phyloP scores from a whole-genome alignment of 2,113 vertebrate genomes.

The Menura novaehollandiae region DNA sequence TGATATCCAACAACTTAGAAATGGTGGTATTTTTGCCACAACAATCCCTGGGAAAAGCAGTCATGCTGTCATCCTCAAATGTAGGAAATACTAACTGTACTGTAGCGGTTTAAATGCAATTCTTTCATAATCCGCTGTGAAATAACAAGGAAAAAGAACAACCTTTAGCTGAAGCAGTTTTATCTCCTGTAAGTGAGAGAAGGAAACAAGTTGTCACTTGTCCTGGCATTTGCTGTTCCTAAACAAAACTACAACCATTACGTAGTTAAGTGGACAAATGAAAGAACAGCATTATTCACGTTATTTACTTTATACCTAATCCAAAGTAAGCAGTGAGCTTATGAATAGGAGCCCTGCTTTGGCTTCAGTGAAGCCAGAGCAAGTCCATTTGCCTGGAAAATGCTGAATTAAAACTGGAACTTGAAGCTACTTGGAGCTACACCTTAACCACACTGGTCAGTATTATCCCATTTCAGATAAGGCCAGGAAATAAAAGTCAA shows the following conservation, averaged over 20 bases:
- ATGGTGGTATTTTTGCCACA: not conserved
- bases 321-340: not conserved
- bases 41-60: not conserved
- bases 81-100: not conserved
- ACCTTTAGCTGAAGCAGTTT: not conserved
- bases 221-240: not conserved
- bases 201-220: not conserved
- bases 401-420: not conserved
- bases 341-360: not conserved
- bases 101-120: not conserved
- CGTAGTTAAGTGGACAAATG: not conserved
- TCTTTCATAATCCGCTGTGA: not conserved
- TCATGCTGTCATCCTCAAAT: not conserved
- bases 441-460: not conserved
- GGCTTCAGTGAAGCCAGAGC: not conserved
- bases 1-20: not conserved
- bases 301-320: slow-evolving; percentile 4
- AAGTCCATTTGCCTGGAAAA: not conserved
- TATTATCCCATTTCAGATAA: not conserved
- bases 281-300: not conserved
- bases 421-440: not conserved
- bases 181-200: not conserved
- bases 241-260: not conserved
- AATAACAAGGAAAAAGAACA: not conserved
- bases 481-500: not conserved